Conservation (phyloP, 2,797 vertebrate species). For the Xyrichtys novacula region DNA sequence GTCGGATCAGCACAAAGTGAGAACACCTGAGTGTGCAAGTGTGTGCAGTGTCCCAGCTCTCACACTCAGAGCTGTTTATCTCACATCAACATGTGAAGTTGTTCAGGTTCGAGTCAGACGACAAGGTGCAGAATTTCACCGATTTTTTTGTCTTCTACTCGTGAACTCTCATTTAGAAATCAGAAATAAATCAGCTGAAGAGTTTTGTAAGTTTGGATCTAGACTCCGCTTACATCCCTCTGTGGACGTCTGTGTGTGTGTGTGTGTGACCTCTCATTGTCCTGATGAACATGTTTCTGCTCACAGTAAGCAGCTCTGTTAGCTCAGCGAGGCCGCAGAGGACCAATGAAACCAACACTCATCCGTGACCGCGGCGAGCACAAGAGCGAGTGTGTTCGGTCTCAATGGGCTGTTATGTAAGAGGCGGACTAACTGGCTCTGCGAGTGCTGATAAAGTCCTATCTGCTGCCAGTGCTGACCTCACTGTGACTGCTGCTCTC, state of each 20-base stretch:
- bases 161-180: background rate
- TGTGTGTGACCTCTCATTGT: slow-evolving; percentile 4
- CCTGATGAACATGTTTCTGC: slow-evolving; percentile 26
- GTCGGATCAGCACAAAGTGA: background rate
- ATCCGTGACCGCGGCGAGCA: background rate
- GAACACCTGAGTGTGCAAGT: slow-evolving; percentile 7
- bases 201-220: slow-evolving; percentile 17
- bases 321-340: background rate
- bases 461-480: background rate
- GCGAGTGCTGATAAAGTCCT: slow-evolving; percentile 11
- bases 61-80: background rate
- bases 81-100: background rate
- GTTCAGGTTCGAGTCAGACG: background rate
- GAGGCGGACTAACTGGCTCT: slow-evolving; percentile 15
- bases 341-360: background rate
- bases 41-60: background rate
- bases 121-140: slow-evolving; percentile 8
- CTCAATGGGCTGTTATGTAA: background rate
- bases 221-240: too few species aligned
- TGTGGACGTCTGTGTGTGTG: slow-evolving; percentile 33
- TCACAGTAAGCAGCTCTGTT: slow-evolving; percentile 12
- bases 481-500: background rate
- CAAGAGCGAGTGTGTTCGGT: background rate
- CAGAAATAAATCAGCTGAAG: slow-evolving; percentile 6
- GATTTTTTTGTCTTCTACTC: background rate